phyloP scores from a whole-genome alignment of 2,797 vertebrate genomes.

The Gymnodraco acuticeps region DNA sequence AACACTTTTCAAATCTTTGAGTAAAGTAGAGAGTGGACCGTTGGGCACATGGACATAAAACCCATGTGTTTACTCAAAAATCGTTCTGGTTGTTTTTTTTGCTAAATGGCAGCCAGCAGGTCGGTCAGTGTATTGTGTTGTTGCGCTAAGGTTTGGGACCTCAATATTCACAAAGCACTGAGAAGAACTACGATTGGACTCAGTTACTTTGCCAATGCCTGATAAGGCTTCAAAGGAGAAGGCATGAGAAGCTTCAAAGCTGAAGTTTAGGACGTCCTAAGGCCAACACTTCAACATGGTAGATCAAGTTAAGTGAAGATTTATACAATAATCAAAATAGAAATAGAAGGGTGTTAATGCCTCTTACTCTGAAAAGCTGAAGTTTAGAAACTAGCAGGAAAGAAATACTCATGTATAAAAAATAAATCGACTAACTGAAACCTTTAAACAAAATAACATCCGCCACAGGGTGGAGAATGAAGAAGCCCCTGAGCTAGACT shows the following conservation, averaged over 20 bases:
- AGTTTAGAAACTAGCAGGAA: not conserved
- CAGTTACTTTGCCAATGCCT: conserved; percentile 52
- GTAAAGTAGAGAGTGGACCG: not conserved
- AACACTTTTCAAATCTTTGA: not conserved
- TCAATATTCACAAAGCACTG: conserved; percentile 12
- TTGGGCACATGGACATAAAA: conserved; percentile 4
- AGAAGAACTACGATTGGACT: conserved; percentile 46
- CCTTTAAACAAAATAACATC: not conserved
- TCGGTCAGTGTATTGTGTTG: conserved; percentile 21
- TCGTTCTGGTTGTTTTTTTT: conserved; percentile 15
- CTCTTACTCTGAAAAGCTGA: not conserved
- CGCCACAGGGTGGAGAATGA: not conserved
- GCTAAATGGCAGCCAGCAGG: conserved; percentile 21
- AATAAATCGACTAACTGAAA: not conserved
- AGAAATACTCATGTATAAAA: not conserved
- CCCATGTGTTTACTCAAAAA: conserved; percentile 13
- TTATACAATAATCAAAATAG: conserved; percentile 39
- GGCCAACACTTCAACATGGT: conserved; percentile 30
- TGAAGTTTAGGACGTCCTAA: conserved; percentile 35
- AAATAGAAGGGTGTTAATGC: conserved; percentile 15
- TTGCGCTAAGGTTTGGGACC: conserved; percentile 40
- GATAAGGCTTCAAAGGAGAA: conserved; percentile 64
- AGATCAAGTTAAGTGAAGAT: conserved; percentile 31
- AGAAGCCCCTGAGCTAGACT: not conserved
- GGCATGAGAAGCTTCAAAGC: conserved; percentile 44